Evolutionary conservation across 1,140 invertebrate species (phyloP).

Genomic region (Solenopsis fugax): DNA sequence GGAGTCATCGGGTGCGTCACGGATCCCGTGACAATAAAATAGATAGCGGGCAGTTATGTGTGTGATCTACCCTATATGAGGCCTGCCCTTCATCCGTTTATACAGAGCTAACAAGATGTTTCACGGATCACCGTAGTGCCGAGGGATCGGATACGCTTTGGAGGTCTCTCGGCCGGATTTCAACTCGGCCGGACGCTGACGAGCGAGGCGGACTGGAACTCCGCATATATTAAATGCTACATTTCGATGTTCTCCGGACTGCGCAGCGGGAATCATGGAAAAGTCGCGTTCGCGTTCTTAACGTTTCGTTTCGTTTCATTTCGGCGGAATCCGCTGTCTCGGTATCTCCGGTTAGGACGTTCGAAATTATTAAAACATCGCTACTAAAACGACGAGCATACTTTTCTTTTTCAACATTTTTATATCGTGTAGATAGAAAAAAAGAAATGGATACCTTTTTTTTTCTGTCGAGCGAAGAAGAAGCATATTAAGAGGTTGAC

Average conservation of each 20-base stretch:
- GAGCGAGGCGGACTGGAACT: constrained; percentile 72
- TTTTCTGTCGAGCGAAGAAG: background rate
- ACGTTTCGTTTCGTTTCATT: constrained; percentile 31
- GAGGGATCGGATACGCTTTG: constrained; percentile 81
- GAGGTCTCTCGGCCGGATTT: constrained; percentile 80
- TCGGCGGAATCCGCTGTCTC: constrained; percentile 14
- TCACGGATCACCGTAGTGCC: constrained; percentile 83
- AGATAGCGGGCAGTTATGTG: constrained; percentile 63
- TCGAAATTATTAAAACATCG: constrained; percentile 11
- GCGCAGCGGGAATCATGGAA: constrained; percentile 59
- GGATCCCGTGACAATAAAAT: constrained; percentile 53
- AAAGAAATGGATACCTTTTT: background rate
- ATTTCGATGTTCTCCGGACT: constrained; percentile 51
- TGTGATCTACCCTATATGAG: constrained; percentile 67
- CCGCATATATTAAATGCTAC: constrained; percentile 70
- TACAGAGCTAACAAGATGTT: constrained; percentile 85
- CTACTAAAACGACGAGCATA: background rate
- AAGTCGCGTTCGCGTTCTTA: constrained; percentile 57
- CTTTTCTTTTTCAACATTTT: background rate
- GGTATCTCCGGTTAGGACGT: background rate
- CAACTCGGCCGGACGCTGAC: constrained; percentile 74
- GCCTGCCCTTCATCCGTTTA: constrained; percentile 79
- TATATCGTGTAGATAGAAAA: background rate
- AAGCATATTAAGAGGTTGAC: background rate
- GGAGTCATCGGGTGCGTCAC: constrained; percentile 52